A percentile compares a stretch with the other conserved stretches of the same genome.
These are phyloP conservation scores for Poecilus cupreus DNA, from an alignment of 2,888 invertebrate genomes.

Conservation along the genomic window DNA sequence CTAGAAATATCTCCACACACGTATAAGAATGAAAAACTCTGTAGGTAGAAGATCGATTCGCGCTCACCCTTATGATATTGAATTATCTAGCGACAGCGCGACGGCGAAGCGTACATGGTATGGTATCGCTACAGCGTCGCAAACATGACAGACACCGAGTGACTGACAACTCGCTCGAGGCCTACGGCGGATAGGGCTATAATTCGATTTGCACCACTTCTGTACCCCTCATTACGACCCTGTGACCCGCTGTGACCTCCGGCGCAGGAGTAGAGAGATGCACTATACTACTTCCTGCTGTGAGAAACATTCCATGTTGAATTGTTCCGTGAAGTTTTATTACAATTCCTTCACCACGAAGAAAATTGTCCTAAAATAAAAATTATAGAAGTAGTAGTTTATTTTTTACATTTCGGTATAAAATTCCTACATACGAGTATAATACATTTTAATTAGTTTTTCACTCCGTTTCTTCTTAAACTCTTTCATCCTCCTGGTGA, in stretches of 20 bases:
- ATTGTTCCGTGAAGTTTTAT: too few species aligned
- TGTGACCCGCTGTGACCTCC: constrained; percentile 8
- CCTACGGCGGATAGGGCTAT: constrained; percentile 23
- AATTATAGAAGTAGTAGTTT: too few species aligned
- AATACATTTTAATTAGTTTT: too few species aligned
- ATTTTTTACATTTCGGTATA: too few species aligned
- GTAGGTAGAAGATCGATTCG: constrained; percentile 1
- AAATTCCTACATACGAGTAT: too few species aligned
- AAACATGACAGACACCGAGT: constrained; percentile 48
- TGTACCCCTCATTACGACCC: constrained; percentile 48
- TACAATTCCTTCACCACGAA: not conserved
- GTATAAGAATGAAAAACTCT: not conserved
- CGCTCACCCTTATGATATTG: constrained; percentile 26
- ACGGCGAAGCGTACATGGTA: not conserved
- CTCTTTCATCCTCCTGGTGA: too few species aligned
- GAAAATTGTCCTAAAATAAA: too few species aligned
- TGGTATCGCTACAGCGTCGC: not conserved
- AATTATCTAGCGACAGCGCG: constrained; percentile 22
- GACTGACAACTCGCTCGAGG: constrained; percentile 48
- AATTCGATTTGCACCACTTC: constrained; percentile 51
- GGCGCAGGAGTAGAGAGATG: not conserved
- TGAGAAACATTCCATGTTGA: too few species aligned
- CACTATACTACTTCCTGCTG: not conserved
- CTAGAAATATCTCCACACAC: not conserved
- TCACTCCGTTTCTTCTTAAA: too few species aligned